Evolutionary conservation across 2,888 invertebrate species (phyloP), one percentile per base, ranked within the genome.

Genomic region (Cheilosia vulpina): DNA sequence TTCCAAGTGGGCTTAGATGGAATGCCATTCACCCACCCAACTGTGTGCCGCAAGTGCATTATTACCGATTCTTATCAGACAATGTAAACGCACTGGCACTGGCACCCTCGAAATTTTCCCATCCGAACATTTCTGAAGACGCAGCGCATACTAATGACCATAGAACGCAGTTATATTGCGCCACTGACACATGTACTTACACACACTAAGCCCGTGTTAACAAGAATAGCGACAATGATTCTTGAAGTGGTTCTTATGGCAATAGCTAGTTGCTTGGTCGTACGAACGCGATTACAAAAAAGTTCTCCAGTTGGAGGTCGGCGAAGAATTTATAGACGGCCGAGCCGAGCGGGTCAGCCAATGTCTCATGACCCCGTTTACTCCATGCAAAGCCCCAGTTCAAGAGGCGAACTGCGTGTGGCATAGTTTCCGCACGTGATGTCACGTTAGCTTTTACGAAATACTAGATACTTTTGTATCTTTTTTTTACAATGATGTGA

Each of bases 361-460:
- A 15, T 55, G 34, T 82, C 83, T 57, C 73, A 63, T 78, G 68
- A 62, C 72, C 53, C 52, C 73, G 24, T 78, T 76, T 73, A 9
- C 68, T 50, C 31, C 27, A 79, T 4, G 24, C 31, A 17, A 17
- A 15, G 71, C n/a, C 31, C 6, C 71, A 45, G 69, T 60, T 77
- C 77, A 66, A 55, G 69, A 69, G 75, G 62, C 63, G 58, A 55
- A 73, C 41, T 60, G 68, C 63, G 53, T 62, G 55, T 45, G 52
- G 31, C 76, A 78, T 31, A 57, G 68, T 66, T 83, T 62, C 82
- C 66, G 78, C 78, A 83, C 83, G 73, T 79, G 78, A 73, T 79
- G 52, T 83, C 83, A 83, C 78, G 78, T 73, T 63, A 47, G 43
- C 57, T 62, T 63, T 73, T 24, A 57, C 65, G 13, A 69, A 75